Evolutionary conservation across 2,888 invertebrate species (phyloP).

Genomic region (Andrena chrysosceles): DNA sequence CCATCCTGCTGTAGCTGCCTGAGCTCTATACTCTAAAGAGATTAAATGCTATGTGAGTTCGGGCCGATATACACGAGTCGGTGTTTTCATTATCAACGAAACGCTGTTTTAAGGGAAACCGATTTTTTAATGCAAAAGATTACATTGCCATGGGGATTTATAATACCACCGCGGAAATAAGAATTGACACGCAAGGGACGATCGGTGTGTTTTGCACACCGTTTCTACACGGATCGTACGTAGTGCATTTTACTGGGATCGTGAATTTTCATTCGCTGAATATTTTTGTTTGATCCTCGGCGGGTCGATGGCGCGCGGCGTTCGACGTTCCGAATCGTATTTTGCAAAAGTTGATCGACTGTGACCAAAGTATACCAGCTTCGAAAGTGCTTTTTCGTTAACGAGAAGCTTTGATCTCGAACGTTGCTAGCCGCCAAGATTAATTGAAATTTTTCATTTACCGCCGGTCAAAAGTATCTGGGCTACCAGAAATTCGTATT

Average conservation of each 20-base stretch:
- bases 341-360: constrained; percentile 16
- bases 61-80: constrained; percentile 41
- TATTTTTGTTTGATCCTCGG: neutral
- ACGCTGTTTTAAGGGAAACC: constrained; percentile 21
- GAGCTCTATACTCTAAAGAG: constrained; percentile 62
- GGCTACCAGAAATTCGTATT: neutral
- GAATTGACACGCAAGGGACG: constrained; percentile 59
- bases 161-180: constrained; percentile 44
- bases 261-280: constrained; percentile 9
- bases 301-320: neutral
- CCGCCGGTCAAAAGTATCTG: neutral
- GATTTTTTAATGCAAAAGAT: constrained; percentile 36
- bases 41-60: constrained; percentile 67
- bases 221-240: constrained; percentile 43
- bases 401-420: neutral
- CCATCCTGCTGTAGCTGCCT: constrained; percentile 79
- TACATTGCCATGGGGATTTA: constrained; percentile 35
- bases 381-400: constrained; percentile 5
- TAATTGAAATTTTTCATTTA: neutral
- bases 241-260: constrained; percentile 6
- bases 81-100: constrained; percentile 36
- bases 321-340: constrained; percentile 7
- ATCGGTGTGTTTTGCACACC: constrained; percentile 57
- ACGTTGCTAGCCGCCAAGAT: neutral
- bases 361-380: neutral